Base-by-base conservation (phyloP, 2,113 vertebrate species). In the Daboia siamensis region DNA sequence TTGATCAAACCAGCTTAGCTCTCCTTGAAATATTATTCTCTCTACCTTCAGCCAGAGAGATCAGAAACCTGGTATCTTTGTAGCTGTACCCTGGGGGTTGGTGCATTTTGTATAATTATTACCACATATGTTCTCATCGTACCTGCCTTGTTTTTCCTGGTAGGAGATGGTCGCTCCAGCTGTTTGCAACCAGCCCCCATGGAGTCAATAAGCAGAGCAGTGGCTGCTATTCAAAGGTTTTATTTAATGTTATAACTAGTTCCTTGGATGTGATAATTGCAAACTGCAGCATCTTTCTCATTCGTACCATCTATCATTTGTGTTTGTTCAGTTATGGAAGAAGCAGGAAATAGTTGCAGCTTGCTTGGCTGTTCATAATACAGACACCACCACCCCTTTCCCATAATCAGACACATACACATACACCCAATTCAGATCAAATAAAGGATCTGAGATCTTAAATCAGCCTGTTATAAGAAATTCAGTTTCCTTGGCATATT, bases 81-180 rank as follows among this genome's bases (percentile, higher is more conserved):
- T 20, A 88, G 24, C 69, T 90, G 33, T 90, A 7, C 90, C 93
- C 93, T 85, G 95, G 64, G 94, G n/a, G 26, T 87, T 17, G 90
- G 2, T 54, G 21, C 44, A 46, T 90, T 96, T 95, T 39, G 24
- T 93, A 51, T 93, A 92, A 96, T 93, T 93, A 94, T 93, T 94
- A 69, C 95, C 93, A 88, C 6, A 29, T 94, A 92, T 94, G 11
- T 90, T 93, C 88, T 94, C 93, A 93, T 95, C 4, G 1, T 96
- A 96, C 94, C 95, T 96, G 86, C 74, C 95, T 93, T 94, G 91
- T 92, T 95, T 94, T 93, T 90, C 94, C 52, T 94, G 26, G 90
- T 91, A 52, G 94, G 93, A 94, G 69, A 88, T 61, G 69, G 64
- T 21, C 0, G 94, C 90, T 93, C 88, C 95, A 96, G 94, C 94